A percentile compares a stretch with the other conserved stretches of the same genome.
These are phyloP conservation scores for Poeciliopsis gracilis DNA, from an alignment of 2,797 vertebrate species.

Conservation along the genomic window DNA sequence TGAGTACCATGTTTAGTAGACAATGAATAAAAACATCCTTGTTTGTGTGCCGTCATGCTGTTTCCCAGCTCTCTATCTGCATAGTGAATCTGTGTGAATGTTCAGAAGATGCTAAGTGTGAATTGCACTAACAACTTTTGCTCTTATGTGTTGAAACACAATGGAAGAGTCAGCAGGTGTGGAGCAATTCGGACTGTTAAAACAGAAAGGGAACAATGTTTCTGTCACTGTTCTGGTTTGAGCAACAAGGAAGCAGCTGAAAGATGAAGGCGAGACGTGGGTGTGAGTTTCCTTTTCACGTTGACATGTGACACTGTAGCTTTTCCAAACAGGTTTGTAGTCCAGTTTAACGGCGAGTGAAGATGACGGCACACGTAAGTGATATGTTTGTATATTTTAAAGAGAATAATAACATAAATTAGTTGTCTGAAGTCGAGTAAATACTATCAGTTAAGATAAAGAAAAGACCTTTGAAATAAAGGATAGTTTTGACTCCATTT, in stretches of 20 bases:
- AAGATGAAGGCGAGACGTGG: not conserved
- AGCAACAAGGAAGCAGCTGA: slow-evolving; percentile 34
- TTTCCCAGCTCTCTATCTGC: not conserved
- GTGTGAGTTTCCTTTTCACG: slow-evolving; percentile 19
- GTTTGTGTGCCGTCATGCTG: not conserved
- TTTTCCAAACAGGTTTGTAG: slow-evolving; percentile 1
- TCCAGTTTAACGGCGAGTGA: slow-evolving; percentile 11
- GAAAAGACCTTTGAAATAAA: no score
- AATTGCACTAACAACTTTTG: not conserved
- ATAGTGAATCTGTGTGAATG: not conserved
- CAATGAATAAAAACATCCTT: not conserved
- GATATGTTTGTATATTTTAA: slow-evolving; percentile 3
- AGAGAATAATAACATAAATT: not conserved
- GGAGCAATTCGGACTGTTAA: not conserved
- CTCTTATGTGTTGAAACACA: not conserved
- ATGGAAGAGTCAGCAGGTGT: not conserved
- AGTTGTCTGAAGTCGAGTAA: not conserved
- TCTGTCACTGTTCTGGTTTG: not conserved
- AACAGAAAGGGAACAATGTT: not conserved
- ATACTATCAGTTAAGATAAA: not conserved
- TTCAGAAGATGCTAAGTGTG: not conserved
- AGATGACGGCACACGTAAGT: slow-evolving; percentile 43
- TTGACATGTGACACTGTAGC: not conserved
- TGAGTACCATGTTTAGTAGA: not conserved
- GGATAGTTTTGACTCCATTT: not conserved